Conservation (phyloP, 2,113 vertebrate genomes). For the Datnioides undecimradiatus region DNA sequence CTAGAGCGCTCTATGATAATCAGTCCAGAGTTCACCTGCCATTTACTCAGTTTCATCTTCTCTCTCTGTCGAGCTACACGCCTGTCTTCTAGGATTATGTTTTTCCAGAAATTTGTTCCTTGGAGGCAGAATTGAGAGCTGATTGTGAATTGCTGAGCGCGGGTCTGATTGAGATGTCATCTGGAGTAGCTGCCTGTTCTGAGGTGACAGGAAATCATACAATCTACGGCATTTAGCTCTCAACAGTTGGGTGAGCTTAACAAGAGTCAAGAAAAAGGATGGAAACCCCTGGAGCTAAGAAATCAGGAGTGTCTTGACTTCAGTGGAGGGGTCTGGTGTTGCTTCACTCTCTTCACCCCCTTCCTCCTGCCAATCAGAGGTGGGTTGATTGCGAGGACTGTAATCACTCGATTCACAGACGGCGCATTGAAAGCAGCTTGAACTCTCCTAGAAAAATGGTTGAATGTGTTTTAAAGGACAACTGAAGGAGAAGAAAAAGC, state of each 20-base stretch:
- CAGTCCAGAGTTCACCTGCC: slow-evolving; percentile 81
- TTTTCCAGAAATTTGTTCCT: slow-evolving; percentile 11
- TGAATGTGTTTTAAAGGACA: neutral
- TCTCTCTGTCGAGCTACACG: slow-evolving; percentile 28
- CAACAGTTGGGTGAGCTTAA: neutral
- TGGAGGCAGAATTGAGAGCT: slow-evolving; percentile 15
- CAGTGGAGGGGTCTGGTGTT: neutral
- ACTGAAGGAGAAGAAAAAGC: neutral
- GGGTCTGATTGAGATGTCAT: slow-evolving; percentile 38
- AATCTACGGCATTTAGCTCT: slow-evolving; percentile 16
- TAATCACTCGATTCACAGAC: slow-evolving; percentile 6
- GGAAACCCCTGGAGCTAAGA: neutral
- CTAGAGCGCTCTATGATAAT: slow-evolving; percentile 36
- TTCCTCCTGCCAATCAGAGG: neutral
- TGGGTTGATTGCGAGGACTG: slow-evolving; percentile 27
- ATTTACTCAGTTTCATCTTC: slow-evolving; percentile 36
- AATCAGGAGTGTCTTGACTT: slow-evolving; percentile 33
- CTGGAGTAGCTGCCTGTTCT: slow-evolving; percentile 27
- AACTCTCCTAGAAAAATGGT: neutral
- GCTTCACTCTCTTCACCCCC: neutral
- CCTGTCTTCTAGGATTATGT: neutral
- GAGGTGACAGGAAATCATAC: slow-evolving; percentile 53
- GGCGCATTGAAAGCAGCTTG: neutral
- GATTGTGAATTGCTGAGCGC: slow-evolving; percentile 37
- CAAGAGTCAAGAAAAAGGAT: slow-evolving; percentile 19